Base-by-base conservation (phyloP, 2,797 vertebrate genomes). In the Peromyscus attwateri region DNA sequence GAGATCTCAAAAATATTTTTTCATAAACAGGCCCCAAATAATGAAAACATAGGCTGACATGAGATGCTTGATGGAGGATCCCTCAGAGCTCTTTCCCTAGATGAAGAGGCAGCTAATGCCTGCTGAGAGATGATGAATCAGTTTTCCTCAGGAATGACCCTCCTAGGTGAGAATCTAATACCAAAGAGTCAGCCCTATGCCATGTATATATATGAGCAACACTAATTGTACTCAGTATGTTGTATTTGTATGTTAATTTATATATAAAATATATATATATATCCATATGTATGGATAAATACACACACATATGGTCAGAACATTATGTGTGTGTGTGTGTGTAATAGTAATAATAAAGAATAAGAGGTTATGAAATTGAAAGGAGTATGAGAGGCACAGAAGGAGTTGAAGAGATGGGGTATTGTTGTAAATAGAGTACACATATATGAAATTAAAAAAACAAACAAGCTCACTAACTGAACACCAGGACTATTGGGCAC, bases 361-460 rank as follows among this genome's bases (percentile, higher is more conserved):
- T 25, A 27, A 14, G 34, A 13, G 11, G 27, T 4, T 16, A 46
- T 43, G 9, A 83, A 43, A 12, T 31, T 43, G 37, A 43, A 37
- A 23, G 25, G 40, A 43, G 9, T 64, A 10, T 64, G 1, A 4
- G 19, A 9, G 29, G 60, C 16, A 31, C 14, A 64, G 7, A 10
- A 43, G 4, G 8, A 43, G 14, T 64, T 31, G 14, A 0, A 62
- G 57, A 3, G 3, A 31, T 2, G 9, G 27, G 9, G 1, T 64
- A 43, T 43, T 9, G 6, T 25, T 31, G 8, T 16, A 64, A 31
- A 83, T 43, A 43, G 16, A 64, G 81, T 43, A 19, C 8, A 64
- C 60, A 12, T 66, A 83, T 21, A 64, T 31, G 14, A 46, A 66
- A 34, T 43, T 43, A 83, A 31, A 27, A 40, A 27, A 46, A 76